Evolutionary conservation across 2,888 invertebrate species (phyloP), one percentile per base, ranked within the genome.

Genomic region (Pherbina coryleti): DNA sequence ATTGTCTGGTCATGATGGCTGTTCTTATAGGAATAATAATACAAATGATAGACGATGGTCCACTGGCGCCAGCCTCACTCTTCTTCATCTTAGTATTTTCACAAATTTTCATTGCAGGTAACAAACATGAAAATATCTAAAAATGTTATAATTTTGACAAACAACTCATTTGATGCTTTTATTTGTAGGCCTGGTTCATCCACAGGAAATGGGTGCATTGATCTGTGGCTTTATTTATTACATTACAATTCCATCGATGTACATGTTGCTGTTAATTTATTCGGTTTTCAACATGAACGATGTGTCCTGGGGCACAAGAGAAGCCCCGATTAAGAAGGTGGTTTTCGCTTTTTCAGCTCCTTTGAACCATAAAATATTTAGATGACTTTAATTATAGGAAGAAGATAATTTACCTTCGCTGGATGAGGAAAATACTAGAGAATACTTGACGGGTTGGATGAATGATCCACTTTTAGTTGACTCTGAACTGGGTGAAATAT

Each of bases 241-340:
- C 87, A 93, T 98, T 67, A 96, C 97, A 7, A 96, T 98, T 74
- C 98, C 98, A 0, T 96, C 97, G 82, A 98, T 98, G 95, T 98
- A 98, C 89, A 93, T 98, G 92, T 90, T 98, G 86, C 91, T 98
- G 75, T 94, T 97, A 82, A 95, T 98, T 76, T 98, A 97, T 88
- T 96, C 97, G 0, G 91, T 98, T 34, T 97, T 97, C 87, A 98
- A 98, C 88, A 92, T 98, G 90, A 96, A 98, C 88, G 95, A 97
- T 85, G 95, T 98, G 4, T 94, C 95, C 1, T 98, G 98, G 98
- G 98, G 98, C 5, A 98, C 98, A 0, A 91, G 98, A 79, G 98
- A 98, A 88, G 94, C 92, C 69, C 91, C 91, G 0, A 90, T 85
- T 17, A 81, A 79, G 69, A 83, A 83, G 82, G 83, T 81, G 79